These are phyloP conservation scores for Chloroceryle inda DNA, from an alignment of 2,797 vertebrate species.

Conservation along the genomic window DNA sequence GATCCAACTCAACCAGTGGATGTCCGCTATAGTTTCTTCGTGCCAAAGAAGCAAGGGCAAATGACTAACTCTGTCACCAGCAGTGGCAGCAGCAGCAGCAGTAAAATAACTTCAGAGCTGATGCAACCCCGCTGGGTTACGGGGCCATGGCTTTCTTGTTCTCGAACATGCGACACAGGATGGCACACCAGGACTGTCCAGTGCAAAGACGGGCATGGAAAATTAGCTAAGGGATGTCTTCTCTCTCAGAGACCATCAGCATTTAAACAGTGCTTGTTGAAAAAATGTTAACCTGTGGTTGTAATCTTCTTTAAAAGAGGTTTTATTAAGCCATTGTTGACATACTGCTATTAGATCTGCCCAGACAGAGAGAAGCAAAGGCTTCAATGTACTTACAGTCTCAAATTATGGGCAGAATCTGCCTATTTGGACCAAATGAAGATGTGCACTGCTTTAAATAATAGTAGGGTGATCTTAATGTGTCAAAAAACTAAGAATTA, in stretches of 20 bases:
- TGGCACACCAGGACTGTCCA: conserved; percentile 99
- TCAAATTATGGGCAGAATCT: conserved; percentile 81
- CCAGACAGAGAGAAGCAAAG: conserved; percentile 60
- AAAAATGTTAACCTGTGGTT: conserved; percentile 89
- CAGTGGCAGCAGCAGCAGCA: conserved; percentile 57
- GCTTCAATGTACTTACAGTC: conserved; percentile 52
- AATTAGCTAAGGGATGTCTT: conserved; percentile 90
- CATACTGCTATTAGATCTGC: conserved; percentile 44
- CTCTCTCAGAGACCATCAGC: conserved; percentile 90
- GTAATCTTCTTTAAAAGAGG: conserved; percentile 3
- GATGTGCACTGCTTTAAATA: conserved; percentile 73
- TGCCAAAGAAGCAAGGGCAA: conserved; percentile 83
- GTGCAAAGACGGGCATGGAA: conserved; percentile 91
- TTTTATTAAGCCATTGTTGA: conserved; percentile 28
- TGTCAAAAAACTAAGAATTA: conserved; percentile 45
- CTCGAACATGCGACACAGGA: conserved; percentile 95
- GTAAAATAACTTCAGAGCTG: conserved; percentile 57
- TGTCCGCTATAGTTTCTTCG: conserved; percentile 96
- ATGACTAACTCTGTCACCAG: conserved; percentile 76
- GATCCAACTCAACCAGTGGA: conserved; percentile 91
- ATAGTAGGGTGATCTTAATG: conserved; percentile 67
- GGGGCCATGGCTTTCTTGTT: conserved; percentile 93
- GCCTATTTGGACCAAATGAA: conserved; percentile 78
- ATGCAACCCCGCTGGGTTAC: conserved; percentile 89
- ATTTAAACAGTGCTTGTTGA: conserved; percentile 94